Base-by-base conservation (phyloP, 2,888 invertebrate species). In the Perizoma flavofasciatum region DNA sequence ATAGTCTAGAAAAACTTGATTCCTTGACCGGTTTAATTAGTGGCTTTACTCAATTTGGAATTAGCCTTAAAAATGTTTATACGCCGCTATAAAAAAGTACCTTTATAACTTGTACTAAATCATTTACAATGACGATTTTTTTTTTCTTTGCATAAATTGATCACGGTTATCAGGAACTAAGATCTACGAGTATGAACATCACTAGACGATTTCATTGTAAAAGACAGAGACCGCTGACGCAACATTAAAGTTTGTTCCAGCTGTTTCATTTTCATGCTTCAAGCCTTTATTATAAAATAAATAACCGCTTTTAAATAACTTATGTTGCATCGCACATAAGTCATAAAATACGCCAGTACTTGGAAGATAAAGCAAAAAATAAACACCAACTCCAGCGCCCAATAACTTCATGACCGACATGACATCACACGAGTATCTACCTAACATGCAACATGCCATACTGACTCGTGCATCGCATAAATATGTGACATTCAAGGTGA, bases 401-500 rank as follows among this genome's bases (percentile, higher is more conserved):
- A 57, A 64, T 61, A 59, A 57, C 49, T 66, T 51, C 40, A 61
- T 59, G 51, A 41, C 43, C 49, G 48, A 62, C 63, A 78, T 79
- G 78, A 81, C 79, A 79, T 79, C 78, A 81, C 70, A 72, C 72
- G 65, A 74, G 75, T 70, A 75, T 74, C 22, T 22, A 22, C 22
- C 73, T 74, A 80, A 11, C 79, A 78, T 73, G 69, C 74, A 73
- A 73, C 73, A 73, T 60, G 65, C 65, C 68, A 66, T 54, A 45
- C 54, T 59, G 59, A 68, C 70, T 66, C 74, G 71, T 73, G 75
- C 69, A 67, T 72, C 63, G 86, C 82, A 87, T 87, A 82, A 75
- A 74, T 81, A 82, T 78, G 71, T 65, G 66, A 65, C 61, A 68
- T 69, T 76, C 83, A 81, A 83, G 82, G 82, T 73, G 70, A 71